Conservation (phyloP, 2,888 invertebrate species). For the Standfussiana lucernea region DNA sequence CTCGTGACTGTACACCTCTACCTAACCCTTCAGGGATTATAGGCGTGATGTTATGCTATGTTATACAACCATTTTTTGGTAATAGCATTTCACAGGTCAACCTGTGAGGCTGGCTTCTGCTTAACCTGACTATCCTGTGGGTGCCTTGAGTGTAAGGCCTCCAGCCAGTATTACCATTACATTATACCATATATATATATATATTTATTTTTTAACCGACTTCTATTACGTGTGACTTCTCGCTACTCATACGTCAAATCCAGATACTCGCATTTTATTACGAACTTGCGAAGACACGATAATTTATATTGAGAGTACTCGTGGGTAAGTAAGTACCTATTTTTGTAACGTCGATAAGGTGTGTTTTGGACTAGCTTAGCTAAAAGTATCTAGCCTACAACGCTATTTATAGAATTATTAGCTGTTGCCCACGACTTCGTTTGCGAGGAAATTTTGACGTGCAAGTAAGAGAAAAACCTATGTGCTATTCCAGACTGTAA, state of each 20-base stretch:
- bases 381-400: conserved; percentile 5
- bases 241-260: background rate
- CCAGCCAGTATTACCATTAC: background rate
- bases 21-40: background rate
- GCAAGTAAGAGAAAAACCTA: too few species aligned
- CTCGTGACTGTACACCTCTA: too few species aligned
- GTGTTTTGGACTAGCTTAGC: background rate
- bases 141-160: too few species aligned
- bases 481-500: too few species aligned
- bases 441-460: too few species aligned
- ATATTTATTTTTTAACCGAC: too few species aligned
- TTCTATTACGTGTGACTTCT: background rate
- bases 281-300: background rate
- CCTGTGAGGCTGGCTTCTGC: too few species aligned
- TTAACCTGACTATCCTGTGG: too few species aligned
- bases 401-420: background rate
- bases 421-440: too few species aligned
- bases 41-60: background rate
- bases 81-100: too few species aligned
- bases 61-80: too few species aligned
- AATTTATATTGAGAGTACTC: conserved; percentile 1
- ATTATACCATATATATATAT: too few species aligned
- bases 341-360: background rate
- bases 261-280: conserved; percentile 14
- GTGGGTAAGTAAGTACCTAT: background rate